These are phyloP conservation scores for Hyaena hyaena DNA, from an alignment of 2,113 vertebrate genomes.

Conservation along the genomic window DNA sequence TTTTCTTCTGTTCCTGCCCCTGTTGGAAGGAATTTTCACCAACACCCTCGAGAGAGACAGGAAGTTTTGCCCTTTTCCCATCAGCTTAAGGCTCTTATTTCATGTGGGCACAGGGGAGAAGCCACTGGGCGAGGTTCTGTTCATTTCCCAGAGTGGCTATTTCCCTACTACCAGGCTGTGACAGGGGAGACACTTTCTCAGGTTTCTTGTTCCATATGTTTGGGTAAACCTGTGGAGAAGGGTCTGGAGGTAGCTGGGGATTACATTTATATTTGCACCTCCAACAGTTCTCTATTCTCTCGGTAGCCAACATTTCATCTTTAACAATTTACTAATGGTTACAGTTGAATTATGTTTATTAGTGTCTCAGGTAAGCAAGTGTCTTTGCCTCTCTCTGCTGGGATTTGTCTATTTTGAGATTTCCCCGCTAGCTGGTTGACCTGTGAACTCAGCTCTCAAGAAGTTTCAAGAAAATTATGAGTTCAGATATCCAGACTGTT, in stretches of 20 bases:
- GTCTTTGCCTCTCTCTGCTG: background rate
- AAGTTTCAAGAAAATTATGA: background rate
- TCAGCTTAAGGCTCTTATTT: background rate
- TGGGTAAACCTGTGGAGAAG: background rate
- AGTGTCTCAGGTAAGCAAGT: background rate
- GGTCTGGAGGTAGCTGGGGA: background rate
- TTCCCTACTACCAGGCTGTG: background rate
- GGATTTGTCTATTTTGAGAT: background rate
- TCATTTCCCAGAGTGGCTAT: background rate
- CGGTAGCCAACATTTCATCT: background rate
- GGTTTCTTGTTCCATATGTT: background rate
- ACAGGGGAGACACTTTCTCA: background rate
- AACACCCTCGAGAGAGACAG: background rate
- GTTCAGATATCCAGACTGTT: background rate
- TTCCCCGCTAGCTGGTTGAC: background rate
- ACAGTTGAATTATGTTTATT: background rate
- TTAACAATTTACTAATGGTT: background rate
- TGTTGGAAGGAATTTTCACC: background rate
- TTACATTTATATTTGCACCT: background rate
- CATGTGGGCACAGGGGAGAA: background rate
- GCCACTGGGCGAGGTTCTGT: background rate
- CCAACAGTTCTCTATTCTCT: background rate
- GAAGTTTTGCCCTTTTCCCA: background rate
- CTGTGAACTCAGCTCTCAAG: background rate
- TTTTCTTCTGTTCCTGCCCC: background rate